Evolutionary conservation across 1,140 invertebrate species (phyloP).

Genomic region (Chionoecetes opilio): DNA sequence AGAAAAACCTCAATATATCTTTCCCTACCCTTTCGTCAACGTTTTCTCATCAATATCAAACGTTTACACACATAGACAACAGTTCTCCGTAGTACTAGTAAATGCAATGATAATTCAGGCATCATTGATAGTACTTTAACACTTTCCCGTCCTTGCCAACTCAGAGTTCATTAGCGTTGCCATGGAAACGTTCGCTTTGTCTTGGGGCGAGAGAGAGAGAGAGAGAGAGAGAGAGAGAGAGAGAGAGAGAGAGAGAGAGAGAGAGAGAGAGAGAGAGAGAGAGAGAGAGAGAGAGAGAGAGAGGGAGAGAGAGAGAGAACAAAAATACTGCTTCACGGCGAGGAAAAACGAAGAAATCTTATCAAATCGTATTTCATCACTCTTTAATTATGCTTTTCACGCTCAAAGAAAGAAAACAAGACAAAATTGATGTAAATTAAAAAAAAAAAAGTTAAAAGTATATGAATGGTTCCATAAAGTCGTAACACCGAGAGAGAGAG

Average conservation of each 20-base stretch:
- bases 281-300: not conserved
- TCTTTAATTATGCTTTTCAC: no score
- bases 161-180: not conserved
- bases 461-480: no score
- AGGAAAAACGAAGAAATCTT: not conserved
- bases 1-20: no score
- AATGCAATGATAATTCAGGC: not conserved
- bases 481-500: not conserved
- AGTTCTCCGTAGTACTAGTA: not conserved
- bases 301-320: not conserved
- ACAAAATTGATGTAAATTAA: not conserved
- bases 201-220: not conserved
- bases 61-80: not conserved
- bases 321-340: not conserved
- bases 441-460: not conserved
- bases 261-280: not conserved
- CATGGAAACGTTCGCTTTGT: not conserved
- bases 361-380: no score
- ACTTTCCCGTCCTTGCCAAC: not conserved
- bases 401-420: no score
- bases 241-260: not conserved
- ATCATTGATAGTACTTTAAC: not conserved
- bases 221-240: not conserved
- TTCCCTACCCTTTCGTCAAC: no score
- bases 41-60: not conserved